These are phyloP conservation scores for Pangasius djambal DNA, from an alignment of 2,797 vertebrate genomes.

Conservation along the genomic window DNA sequence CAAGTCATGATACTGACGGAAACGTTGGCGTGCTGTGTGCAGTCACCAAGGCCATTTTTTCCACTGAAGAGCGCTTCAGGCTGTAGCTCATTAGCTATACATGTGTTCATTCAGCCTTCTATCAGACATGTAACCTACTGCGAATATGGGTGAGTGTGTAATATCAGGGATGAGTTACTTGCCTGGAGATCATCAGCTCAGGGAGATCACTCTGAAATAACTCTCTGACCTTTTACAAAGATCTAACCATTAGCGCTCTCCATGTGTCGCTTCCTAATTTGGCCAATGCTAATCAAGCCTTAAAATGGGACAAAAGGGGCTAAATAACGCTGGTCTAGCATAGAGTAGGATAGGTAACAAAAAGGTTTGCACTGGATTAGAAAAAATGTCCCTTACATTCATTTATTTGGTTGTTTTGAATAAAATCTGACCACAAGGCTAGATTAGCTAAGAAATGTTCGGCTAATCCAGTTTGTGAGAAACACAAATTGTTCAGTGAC, in stretches of 20 bases:
- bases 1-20: neutral
- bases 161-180: constrained; percentile 1
- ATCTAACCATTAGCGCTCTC: neutral
- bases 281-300: neutral
- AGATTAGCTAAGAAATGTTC: neutral
- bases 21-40: neutral
- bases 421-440: neutral
- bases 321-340: neutral
- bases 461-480: too few relatives aligned
- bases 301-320: neutral
- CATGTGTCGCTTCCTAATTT: neutral
- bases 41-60: neutral
- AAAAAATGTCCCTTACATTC: neutral
- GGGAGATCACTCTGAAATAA: neutral
- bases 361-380: too few relatives aligned
- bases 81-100: constrained; percentile 5
- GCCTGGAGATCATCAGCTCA: constrained; percentile 13
- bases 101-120: neutral
- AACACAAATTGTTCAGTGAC: too few relatives aligned
- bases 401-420: neutral
- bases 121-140: neutral
- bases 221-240: neutral
- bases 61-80: neutral
- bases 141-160: neutral
- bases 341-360: too few relatives aligned